A percentile compares a stretch with the other conserved stretches of the same genome.
phyloP scores from a whole-genome alignment of 2,888 invertebrate genomes.

The Hyalella azteca region DNA sequence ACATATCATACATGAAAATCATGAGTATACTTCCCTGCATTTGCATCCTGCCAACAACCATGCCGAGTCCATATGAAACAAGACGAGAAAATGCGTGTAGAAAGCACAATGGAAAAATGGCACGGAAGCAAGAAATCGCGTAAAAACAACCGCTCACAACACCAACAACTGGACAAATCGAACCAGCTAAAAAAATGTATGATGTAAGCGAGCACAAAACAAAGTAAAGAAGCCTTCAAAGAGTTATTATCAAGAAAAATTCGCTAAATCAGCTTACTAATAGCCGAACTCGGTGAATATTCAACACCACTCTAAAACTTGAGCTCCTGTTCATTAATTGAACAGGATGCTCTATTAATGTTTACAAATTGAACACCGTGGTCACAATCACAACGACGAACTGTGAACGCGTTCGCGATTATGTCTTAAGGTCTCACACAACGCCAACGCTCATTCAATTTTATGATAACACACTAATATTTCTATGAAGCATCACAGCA shows the following conservation, averaged over 20 bases:
- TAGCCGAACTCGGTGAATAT: background rate
- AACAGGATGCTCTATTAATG: no score
- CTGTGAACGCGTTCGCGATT: no score
- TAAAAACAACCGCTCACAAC: background rate
- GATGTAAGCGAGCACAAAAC: constrained; percentile 3
- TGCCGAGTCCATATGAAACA: background rate
- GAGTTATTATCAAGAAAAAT: background rate
- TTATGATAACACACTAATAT: background rate
- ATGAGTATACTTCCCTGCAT: no score
- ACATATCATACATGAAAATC: no score
- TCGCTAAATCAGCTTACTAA: background rate
- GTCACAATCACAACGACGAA: no score
- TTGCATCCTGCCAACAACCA: no score
- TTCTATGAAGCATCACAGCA: background rate
- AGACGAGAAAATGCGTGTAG: constrained; percentile 14
- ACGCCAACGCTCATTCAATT: background rate
- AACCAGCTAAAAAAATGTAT: background rate
- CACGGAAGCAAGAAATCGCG: background rate
- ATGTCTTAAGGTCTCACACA: constrained; percentile 1
- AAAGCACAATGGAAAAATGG: background rate
- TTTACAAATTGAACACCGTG: no score
- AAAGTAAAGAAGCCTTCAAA: constrained; percentile 4
- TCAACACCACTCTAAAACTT: background rate
- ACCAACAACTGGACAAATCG: background rate
- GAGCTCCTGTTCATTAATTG: background rate